Evolutionary conservation across 2,888 invertebrate genomes (phyloP), one percentile per base, ranked within the genome.

Genomic region (Tryphoninae sp.): DNA sequence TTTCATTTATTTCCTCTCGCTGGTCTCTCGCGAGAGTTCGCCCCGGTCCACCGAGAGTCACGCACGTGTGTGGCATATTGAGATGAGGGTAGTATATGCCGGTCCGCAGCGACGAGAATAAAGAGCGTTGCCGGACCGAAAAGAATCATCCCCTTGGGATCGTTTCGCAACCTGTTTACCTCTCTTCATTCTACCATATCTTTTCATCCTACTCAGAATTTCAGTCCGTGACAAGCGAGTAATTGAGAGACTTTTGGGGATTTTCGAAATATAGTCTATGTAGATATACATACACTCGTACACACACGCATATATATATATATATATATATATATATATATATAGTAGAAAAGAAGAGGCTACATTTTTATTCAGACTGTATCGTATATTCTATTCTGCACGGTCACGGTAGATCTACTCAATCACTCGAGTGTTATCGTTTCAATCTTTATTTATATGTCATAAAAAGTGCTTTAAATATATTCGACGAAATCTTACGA

Each of bases 11-110:
- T 83, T 84, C 45, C 64, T 72, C 81, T 62, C 62, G 71, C 42
- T 71, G 78, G 78, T 78, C 80, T 67, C 81, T 80, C 75, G 78
- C 74, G 82, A 75, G 72, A 58, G 75, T 61, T 69, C 68, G 58
- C 72, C 33, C 76, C 76, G 68, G 74, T 68, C 77, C 80, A 67
- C 71, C 62, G 68, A 81, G 77, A 78, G 69, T 74, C 76, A 75
- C 75, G 76, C 80, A 83, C 83, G 83, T 81, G 82, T 76, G 72
- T 81, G 75, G 83, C 83, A 85, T 85, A 85, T 84, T 81, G 81
- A 80, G 82, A 83, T 78, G 78, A 72, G 73, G 68, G 64, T 77
- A 73, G 55, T 62, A 67, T 19, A n/a, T 62, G n/a, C 69, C 16
- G 11, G 49, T 40, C 11, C 40, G 61, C 53, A n/a, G 58, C 55